phyloP scores from a whole-genome alignment of 2,797 vertebrate species.

The Lepilemur ruficaudatus region DNA sequence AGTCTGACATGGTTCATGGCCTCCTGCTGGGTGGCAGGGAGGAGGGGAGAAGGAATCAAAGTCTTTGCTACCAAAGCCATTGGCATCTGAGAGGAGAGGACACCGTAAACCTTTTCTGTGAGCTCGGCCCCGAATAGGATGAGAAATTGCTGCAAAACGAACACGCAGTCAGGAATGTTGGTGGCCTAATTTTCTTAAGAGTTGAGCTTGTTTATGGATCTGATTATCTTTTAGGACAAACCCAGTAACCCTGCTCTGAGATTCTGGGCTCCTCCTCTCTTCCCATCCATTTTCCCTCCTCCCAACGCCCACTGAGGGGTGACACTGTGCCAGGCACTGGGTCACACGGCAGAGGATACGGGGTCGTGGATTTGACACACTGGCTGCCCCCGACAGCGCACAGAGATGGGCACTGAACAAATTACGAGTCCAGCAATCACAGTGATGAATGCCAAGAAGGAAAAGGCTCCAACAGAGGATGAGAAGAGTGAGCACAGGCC shows the following conservation, averaged over 20 bases:
- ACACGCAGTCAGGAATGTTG: background rate
- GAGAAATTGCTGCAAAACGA: background rate
- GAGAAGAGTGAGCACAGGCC: background rate
- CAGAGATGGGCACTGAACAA: background rate
- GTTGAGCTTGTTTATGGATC: background rate
- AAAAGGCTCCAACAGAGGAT: background rate
- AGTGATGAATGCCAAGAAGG: background rate
- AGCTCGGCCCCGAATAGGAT: background rate
- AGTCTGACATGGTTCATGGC: background rate
- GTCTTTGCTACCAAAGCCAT: background rate
- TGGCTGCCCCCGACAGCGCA: background rate
- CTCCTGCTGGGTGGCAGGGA: background rate
- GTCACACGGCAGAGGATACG: accelerated
- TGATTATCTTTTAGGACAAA: background rate
- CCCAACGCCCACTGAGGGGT: background rate
- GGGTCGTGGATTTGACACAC: background rate
- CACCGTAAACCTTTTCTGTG: background rate
- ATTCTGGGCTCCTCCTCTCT: background rate
- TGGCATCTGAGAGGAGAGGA: background rate
- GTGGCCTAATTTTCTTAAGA: background rate
- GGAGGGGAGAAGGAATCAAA: background rate
- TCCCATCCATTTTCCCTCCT: background rate
- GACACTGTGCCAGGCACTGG: too few relatives aligned
- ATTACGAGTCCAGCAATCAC: background rate
- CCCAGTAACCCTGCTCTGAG: background rate